Conservation (phyloP, 2,888 invertebrate genomes). For the Perizoma affinitatum region DNA sequence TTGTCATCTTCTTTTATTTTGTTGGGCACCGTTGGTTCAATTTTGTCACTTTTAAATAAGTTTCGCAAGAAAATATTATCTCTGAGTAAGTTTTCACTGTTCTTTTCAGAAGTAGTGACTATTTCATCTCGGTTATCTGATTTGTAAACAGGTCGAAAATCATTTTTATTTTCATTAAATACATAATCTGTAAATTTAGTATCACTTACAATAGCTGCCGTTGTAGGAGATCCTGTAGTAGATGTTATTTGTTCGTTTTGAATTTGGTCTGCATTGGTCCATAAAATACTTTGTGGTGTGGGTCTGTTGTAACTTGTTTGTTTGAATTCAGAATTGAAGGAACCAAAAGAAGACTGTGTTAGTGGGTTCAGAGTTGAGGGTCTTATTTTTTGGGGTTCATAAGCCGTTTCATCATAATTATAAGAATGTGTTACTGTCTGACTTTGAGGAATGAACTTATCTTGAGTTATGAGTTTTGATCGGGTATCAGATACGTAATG, state of each 20-base stretch:
- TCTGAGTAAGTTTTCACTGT: slow-evolving; percentile 54
- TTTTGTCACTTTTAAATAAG: slow-evolving; percentile 51
- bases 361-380: slow-evolving; percentile 35
- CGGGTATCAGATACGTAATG: slow-evolving; percentile 36
- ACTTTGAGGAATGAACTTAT: slow-evolving; percentile 57
- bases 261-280: slow-evolving; percentile 34
- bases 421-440: slow-evolving; percentile 63
- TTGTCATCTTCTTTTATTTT: slow-evolving; percentile 43
- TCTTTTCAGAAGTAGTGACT: slow-evolving; percentile 47
- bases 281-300: slow-evolving; percentile 23
- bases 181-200: slow-evolving; percentile 51
- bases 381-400: slow-evolving; percentile 38
- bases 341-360: slow-evolving; percentile 18
- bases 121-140: slow-evolving; percentile 33
- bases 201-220: slow-evolving; percentile 36
- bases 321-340: slow-evolving; percentile 19
- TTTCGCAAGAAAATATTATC: slow-evolving; percentile 72
- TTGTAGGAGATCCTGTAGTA: slow-evolving; percentile 41
- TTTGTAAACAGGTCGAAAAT: slow-evolving; percentile 52
- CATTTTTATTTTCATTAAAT: slow-evolving; percentile 45
- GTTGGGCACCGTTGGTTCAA: slow-evolving; percentile 39
- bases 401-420: slow-evolving; percentile 56
- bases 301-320: slow-evolving; percentile 17
- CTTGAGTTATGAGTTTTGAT: slow-evolving; percentile 56
- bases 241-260: slow-evolving; percentile 43